Evolutionary conservation across 2,113 vertebrate species (phyloP).

Genomic region (Tragelaphus scriptus): DNA sequence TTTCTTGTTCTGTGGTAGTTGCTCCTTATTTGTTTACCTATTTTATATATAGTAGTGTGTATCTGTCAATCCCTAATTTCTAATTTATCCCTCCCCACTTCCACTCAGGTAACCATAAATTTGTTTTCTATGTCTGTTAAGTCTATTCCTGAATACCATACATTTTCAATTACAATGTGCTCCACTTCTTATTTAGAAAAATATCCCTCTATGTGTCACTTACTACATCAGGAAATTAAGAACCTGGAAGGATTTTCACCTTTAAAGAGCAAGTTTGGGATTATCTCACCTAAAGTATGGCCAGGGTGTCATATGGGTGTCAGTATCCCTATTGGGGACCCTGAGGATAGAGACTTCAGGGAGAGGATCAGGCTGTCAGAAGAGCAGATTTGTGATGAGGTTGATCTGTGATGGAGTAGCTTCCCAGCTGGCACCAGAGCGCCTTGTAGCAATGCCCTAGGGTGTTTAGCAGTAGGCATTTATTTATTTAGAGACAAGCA

Average conservation of each 20-base stretch:
- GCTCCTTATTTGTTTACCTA: background rate
- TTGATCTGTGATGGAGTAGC: background rate
- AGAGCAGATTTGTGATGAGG: background rate
- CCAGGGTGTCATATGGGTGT: background rate
- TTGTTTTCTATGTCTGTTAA: background rate
- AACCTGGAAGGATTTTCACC: background rate
- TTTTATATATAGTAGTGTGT: background rate
- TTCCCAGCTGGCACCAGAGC: background rate
- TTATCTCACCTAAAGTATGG: background rate
- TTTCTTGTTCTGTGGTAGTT: background rate
- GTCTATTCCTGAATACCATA: background rate
- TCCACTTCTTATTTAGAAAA: background rate
- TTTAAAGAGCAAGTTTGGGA: background rate
- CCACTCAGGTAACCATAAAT: background rate
- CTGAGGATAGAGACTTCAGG: background rate
- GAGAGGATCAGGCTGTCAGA: background rate
- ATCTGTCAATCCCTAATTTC: background rate
- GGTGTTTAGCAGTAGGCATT: background rate
- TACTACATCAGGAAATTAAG: background rate
- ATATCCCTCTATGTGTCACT: background rate
- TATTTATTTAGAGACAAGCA: background rate
- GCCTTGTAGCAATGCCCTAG: background rate
- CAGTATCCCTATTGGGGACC: background rate
- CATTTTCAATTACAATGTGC: background rate
- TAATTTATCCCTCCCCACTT: background rate